These are phyloP conservation scores for Scaptomyza graminum DNA, from an alignment of 1,140 invertebrate genomes.

Conservation along the genomic window DNA sequence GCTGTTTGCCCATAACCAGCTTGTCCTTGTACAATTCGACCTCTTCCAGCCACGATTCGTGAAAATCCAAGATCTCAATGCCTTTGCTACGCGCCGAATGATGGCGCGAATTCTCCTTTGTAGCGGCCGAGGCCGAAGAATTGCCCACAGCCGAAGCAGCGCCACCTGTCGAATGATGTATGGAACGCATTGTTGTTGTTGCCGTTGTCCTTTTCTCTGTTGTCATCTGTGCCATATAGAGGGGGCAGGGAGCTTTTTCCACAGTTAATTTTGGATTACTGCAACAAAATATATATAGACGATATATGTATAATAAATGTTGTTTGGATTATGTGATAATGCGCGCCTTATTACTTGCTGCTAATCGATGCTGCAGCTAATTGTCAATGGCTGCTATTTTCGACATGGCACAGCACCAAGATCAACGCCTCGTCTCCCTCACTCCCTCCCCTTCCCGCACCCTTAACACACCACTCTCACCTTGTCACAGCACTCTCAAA, in stretches of 20 bases:
- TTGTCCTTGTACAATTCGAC: conserved; percentile 79
- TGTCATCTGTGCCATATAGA: conserved; percentile 76
- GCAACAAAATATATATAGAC: no score
- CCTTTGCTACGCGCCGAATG: conserved; percentile 55
- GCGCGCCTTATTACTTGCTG: conserved; percentile 36
- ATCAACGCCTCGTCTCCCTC: conserved; percentile 53
- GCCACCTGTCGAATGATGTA: conserved; percentile 24
- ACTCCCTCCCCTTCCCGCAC: conserved; percentile 3
- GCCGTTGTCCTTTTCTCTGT: conserved; percentile 72
- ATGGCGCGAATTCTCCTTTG: conserved; percentile 47
- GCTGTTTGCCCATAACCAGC: conserved; percentile 64
- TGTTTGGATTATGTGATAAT: not conserved
- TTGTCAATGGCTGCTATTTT: conserved; percentile 82
- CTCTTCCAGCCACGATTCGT: conserved; percentile 81
- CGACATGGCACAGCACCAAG: conserved; percentile 78
- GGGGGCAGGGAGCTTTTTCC: conserved; percentile 24
- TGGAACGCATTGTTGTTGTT: conserved; percentile 32
- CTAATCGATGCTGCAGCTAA: conserved; percentile 12
- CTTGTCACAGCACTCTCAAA: not conserved
- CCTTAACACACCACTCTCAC: not conserved
- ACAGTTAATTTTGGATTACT: conserved; percentile 76
- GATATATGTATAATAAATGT: not conserved
- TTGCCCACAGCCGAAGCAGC: conserved; percentile 20
- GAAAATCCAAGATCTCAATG: conserved; percentile 80
- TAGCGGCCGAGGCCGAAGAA: conserved; percentile 3